These are phyloP conservation scores for Endomychus coccineus DNA, from an alignment of 2,888 invertebrate species.

Conservation along the genomic window DNA sequence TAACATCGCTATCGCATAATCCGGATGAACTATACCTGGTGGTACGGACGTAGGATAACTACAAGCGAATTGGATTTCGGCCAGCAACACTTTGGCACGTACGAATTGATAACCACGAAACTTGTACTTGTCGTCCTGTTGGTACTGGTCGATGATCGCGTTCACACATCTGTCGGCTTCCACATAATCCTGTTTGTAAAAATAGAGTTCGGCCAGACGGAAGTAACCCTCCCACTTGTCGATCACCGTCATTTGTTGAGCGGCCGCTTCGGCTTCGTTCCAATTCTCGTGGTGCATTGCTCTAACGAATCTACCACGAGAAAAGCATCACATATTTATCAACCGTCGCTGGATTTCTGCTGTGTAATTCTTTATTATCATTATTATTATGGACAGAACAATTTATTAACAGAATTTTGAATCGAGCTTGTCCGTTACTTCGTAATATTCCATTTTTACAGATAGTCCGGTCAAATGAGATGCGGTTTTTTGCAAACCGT, in stretches of 20 bases:
- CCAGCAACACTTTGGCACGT: constrained; percentile 61
- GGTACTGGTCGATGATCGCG: constrained; percentile 49
- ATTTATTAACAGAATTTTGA: too few species aligned
- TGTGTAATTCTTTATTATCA: too few species aligned
- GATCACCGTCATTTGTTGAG: constrained; percentile 59
- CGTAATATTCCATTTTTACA: too few species aligned
- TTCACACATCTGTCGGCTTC: constrained; percentile 43
- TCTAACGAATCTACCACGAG: constrained; percentile 27
- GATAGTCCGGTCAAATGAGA: too few species aligned
- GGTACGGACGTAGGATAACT: constrained; percentile 50
- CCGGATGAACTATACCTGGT: constrained; percentile 32
- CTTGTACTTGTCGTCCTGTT: constrained; percentile 48
- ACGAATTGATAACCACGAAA: constrained; percentile 52
- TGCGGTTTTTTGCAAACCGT: too few species aligned
- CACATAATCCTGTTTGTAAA: constrained; percentile 47
- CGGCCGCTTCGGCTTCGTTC: constrained; percentile 62
- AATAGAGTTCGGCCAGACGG: constrained; percentile 50
- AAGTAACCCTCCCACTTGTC: constrained; percentile 61
- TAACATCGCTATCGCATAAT: constrained; percentile 29
- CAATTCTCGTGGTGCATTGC: constrained; percentile 52
- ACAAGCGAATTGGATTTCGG: constrained; percentile 54
- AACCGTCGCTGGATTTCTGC: too few species aligned
- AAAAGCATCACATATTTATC: not conserved
- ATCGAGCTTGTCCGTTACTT: too few species aligned
- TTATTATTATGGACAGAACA: too few species aligned